A percentile compares a stretch with the other conserved stretches of the same genome.
These are phyloP conservation scores for Eupithecia exiguata DNA, from an alignment of 2,888 invertebrate species.

Conservation along the genomic window DNA sequence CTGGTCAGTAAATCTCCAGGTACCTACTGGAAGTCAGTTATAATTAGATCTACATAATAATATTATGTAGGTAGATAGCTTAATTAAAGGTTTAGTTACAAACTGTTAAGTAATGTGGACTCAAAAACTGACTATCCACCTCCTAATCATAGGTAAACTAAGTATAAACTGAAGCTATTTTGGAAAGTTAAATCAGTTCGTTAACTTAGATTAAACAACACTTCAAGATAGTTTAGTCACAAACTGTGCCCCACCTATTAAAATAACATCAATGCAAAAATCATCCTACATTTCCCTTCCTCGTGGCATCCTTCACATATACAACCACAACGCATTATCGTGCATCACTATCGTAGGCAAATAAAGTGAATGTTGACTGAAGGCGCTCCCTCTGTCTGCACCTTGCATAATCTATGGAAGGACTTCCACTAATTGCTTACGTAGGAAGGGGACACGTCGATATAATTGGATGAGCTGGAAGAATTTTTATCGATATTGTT, in stretches of 20 bases:
- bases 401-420: conserved; percentile 48
- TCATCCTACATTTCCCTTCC: neutral
- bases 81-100: too few relatives aligned
- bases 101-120: too few relatives aligned
- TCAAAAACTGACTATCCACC: too few relatives aligned
- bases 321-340: neutral
- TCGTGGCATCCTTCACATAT: neutral
- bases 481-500: conserved; percentile 27
- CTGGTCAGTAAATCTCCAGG: too few relatives aligned
- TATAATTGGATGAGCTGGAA: conserved; percentile 21
- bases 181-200: neutral
- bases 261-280: neutral
- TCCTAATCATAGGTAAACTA: too few relatives aligned
- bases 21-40: too few relatives aligned
- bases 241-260: neutral
- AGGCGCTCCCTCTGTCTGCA: conserved; percentile 45
- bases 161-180: neutral
- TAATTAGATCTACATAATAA: too few relatives aligned
- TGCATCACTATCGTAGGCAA: conserved; percentile 26
- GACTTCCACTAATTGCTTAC: conserved; percentile 55
- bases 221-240: neutral
- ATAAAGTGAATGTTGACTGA: conserved; percentile 23
- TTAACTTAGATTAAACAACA: too few relatives aligned
- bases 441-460: conserved; percentile 41
- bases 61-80: too few relatives aligned